These are phyloP conservation scores for Alca torda DNA, from an alignment of 2,797 vertebrate genomes.

Conservation along the genomic window DNA sequence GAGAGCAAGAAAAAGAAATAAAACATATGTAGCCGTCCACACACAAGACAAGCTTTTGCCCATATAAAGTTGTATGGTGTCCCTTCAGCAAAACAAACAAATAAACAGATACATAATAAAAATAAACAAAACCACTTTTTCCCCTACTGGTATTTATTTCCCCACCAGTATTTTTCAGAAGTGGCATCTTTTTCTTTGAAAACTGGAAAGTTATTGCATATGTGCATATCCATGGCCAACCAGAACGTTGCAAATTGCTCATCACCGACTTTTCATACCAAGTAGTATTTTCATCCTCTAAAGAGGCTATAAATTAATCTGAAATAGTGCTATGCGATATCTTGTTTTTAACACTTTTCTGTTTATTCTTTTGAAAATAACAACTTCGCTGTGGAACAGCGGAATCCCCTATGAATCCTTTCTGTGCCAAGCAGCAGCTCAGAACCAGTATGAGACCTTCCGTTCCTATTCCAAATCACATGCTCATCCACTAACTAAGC, in stretches of 20 bases:
- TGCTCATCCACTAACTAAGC: background rate
- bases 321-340: background rate
- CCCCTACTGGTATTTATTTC: background rate
- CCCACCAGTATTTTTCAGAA: background rate
- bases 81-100: background rate
- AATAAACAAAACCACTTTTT: background rate
- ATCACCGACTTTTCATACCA: background rate
- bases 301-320: background rate
- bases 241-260: background rate
- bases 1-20: background rate
- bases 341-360: background rate
- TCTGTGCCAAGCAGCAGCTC: background rate
- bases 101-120: background rate
- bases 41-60: too few relatives aligned
- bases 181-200: background rate
- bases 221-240: fast-evolving
- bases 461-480: background rate
- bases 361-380: background rate
- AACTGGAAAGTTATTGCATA: background rate
- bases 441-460: background rate
- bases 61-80: background rate
- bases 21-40: background rate
- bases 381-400: background rate
- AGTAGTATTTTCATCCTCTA: background rate
- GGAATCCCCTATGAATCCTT: background rate